These are phyloP conservation scores for Leptinotarsa rubiginosa DNA, from an alignment of 2,888 invertebrate genomes.

Conservation along the genomic window DNA sequence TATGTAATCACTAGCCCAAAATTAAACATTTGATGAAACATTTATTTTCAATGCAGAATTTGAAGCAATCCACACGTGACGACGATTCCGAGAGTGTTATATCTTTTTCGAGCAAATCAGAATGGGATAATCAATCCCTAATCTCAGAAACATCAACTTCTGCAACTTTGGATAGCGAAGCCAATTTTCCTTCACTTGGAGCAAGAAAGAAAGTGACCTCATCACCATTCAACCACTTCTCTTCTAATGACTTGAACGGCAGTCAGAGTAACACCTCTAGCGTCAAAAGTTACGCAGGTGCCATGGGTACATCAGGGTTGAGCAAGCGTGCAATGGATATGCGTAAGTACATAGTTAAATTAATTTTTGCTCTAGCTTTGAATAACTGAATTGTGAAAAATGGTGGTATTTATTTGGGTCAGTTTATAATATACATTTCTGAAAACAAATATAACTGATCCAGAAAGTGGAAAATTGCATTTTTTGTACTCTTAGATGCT, in stretches of 20 bases:
- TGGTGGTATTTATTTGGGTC: no score
- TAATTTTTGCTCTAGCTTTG: background rate
- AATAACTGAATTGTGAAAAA: background rate
- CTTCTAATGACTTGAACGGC: conserved; percentile 29
- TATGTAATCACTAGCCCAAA: no score
- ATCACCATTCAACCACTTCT: conserved; percentile 31
- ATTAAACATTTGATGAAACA: no score
- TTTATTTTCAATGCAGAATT: background rate
- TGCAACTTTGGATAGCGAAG: conserved; percentile 16
- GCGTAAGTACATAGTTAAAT: conserved; percentile 36
- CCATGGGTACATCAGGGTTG: conserved; percentile 36
- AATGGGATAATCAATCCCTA: conserved; percentile 41
- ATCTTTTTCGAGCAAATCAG: conserved; percentile 42
- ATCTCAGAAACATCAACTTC: conserved; percentile 28
- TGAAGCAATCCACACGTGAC: conserved; percentile 28
- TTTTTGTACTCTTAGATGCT: no score
- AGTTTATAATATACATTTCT: no score
- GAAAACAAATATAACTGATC: no score
- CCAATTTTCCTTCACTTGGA: conserved; percentile 27
- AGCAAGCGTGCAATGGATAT: conserved; percentile 39
- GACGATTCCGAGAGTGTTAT: conserved; percentile 37
- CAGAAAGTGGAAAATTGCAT: no score
- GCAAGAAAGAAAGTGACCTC: conserved; percentile 8
- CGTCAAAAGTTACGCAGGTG: conserved; percentile 39
- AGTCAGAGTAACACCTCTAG: conserved; percentile 22